phyloP scores from a whole-genome alignment of 2,888 invertebrate genomes.

The Calameuta pallipes region DNA sequence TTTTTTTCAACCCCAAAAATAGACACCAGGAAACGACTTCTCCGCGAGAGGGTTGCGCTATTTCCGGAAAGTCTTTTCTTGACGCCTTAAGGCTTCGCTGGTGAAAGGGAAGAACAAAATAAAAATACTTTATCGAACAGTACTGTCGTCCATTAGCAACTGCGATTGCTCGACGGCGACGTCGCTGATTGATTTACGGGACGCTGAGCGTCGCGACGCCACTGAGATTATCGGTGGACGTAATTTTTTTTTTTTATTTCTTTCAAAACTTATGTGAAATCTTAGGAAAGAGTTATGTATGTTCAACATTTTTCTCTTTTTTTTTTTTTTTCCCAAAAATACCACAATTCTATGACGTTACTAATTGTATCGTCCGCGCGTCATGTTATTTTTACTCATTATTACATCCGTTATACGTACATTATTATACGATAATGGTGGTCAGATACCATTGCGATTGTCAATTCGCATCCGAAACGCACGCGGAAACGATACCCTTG shows the following conservation, averaged over 20 bases:
- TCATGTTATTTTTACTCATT: not conserved
- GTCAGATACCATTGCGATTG: not conserved
- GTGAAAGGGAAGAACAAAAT: not conserved
- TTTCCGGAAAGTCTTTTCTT: not conserved
- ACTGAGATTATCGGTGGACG: not conserved
- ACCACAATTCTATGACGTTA: not conserved
- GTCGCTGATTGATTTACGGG: conserved; percentile 34
- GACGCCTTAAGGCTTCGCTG: not conserved
- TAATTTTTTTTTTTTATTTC: not conserved
- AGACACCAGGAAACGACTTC: not conserved
- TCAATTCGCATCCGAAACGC: not conserved
- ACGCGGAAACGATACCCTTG: conserved; percentile 36
- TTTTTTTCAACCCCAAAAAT: not conserved
- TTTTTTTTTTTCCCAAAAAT: not conserved
- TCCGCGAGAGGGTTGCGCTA: not conserved
- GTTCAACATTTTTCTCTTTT: too few relatives aligned
- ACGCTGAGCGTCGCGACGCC: not conserved
- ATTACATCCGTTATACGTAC: not conserved
- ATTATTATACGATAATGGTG: not conserved
- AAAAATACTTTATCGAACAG: not conserved
- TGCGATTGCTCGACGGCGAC: conserved; percentile 19
- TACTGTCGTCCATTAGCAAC: conserved; percentile 23
- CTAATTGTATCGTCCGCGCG: not conserved
- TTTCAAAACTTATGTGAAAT: not conserved
- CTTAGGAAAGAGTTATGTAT: not conserved